Evolutionary conservation across 37 sponge, comb jelly and placozoan species (phyloP), one percentile per base, ranked within the genome.

Genomic region (Halisarca cf. caerulea): DNA sequence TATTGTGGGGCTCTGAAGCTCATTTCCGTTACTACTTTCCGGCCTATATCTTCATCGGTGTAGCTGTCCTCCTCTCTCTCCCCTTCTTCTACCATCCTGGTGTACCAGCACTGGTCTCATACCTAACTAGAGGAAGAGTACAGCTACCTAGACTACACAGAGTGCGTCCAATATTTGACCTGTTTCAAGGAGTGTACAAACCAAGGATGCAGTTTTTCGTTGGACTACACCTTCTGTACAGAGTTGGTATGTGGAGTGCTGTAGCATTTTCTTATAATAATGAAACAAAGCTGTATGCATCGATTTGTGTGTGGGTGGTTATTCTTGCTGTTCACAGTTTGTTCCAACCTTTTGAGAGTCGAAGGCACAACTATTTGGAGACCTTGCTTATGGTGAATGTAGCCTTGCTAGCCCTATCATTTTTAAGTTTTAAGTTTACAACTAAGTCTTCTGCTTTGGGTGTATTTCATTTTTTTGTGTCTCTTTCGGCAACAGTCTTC

Each of bases 141-240:
- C 25, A 62, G 30, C 30, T n/a, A 5, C 45, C 25, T 30, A n/a
- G 64, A 28, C 64, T 62, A 28, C 25, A n/a, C 30, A 62, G 15
- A 23, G 18, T 74, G 7, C 25, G 18, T 37, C 24, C 42, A 36
- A 17, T 74, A 18, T 44, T 74, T 40, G 77, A 74, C 41, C 43
- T 39, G 36, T 74, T 74, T n/a, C 77, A 74, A 74, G 77, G 42
- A 36, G 77, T 40, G 21, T 74, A 74, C 45, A 74, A 74, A 40
- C 77, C 45, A 74, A 35, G 24, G 2, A 36, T 74, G 42, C 42
- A 37, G 2, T 74, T 74, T 37, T 74, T 74, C 36, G 44, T 44
- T 40, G 77, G 77, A n/a, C 21, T 74, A 36, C 45, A 74, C 36
- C 77, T 74, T 7, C 45, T 74, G 24, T 74, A 74, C 45, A 35